Evolutionary conservation across 2,113 vertebrate genomes (phyloP).

Genomic region (Acanthochromis polyacanthus): DNA sequence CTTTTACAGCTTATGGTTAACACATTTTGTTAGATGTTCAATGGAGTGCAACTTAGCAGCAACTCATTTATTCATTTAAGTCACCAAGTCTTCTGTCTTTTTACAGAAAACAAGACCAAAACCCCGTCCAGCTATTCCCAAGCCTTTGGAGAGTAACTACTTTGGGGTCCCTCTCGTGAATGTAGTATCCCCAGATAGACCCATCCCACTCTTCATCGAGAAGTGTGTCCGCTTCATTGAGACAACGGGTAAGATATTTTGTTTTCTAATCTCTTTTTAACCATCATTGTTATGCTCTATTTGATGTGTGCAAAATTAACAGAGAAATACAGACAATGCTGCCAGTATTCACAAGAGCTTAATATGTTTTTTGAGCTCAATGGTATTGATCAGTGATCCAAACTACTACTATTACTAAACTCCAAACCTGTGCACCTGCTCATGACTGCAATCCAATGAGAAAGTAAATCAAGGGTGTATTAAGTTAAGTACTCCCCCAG

Average conservation of each 20-base stretch:
- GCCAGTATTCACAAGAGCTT: not conserved
- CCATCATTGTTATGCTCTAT: not conserved
- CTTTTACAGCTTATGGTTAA: not conserved
- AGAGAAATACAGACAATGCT: not conserved
- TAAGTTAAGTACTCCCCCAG: constrained; percentile 15
- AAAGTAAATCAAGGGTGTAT: constrained; percentile 25
- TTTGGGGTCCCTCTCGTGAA: constrained; percentile 91
- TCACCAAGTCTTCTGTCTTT: constrained; percentile 19
- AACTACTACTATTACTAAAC: constrained; percentile 1
- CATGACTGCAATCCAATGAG: constrained; percentile 16
- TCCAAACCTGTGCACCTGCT: constrained; percentile 5
- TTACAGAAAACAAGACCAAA: constrained; percentile 93
- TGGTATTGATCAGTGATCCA: not conserved
- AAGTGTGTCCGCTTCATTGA: constrained; percentile 96
- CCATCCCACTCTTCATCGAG: constrained; percentile 96
- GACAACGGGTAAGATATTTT: constrained; percentile 87
- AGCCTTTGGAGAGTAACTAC: constrained; percentile 92
- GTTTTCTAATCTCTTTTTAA: not conserved
- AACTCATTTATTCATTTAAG: constrained; percentile 2
- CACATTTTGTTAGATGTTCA: constrained; percentile 17
- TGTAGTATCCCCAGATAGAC: constrained; percentile 91
- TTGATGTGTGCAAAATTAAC: not conserved
- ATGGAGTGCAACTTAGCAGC: not conserved
- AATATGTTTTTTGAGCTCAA: not conserved
- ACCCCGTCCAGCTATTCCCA: constrained; percentile 91